Evolutionary conservation across 2,888 invertebrate species (phyloP).

Genomic region (Chorisops tibialis): DNA sequence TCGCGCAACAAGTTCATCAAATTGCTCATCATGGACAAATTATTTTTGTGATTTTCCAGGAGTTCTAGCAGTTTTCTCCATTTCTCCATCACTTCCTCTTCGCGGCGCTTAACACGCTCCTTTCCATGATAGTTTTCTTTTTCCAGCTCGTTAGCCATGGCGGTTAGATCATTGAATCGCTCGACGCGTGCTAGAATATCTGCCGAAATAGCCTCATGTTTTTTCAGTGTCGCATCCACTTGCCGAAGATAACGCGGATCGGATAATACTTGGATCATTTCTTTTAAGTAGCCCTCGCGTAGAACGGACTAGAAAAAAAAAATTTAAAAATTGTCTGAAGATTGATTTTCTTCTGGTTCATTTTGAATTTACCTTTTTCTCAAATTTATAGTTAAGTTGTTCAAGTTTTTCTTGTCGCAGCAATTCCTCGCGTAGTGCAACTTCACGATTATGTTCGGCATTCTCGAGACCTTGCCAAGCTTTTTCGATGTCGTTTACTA

Average conservation of each 20-base stretch:
- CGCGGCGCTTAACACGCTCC: constrained; percentile 65
- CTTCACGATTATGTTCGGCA: constrained; percentile 91
- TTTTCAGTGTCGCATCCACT: constrained; percentile 96
- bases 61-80: constrained; percentile 85
- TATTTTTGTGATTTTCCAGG: constrained; percentile 77
- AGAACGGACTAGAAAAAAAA: constrained; percentile 66
- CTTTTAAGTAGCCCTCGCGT: constrained; percentile 91
- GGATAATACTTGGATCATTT: constrained; percentile 93
- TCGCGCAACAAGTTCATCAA: constrained; percentile 87
- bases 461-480: constrained; percentile 91
- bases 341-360: background rate
- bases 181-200: constrained; percentile 93
- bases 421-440: constrained; percentile 86
- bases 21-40: constrained; percentile 74
- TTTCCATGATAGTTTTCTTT: constrained; percentile 88
- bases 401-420: constrained; percentile 89
- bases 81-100: constrained; percentile 70
- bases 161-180: constrained; percentile 87
- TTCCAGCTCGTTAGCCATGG: constrained; percentile 90
- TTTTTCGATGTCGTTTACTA: constrained; percentile 92
- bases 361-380: constrained; percentile 76
- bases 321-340: constrained; percentile 27
- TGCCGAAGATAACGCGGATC: constrained; percentile 89
- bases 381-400: constrained; percentile 93
- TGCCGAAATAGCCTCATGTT: constrained; percentile 96